These are phyloP conservation scores for Tromatobia lineatoria DNA, from an alignment of 2,888 invertebrate genomes.

Conservation along the genomic window DNA sequence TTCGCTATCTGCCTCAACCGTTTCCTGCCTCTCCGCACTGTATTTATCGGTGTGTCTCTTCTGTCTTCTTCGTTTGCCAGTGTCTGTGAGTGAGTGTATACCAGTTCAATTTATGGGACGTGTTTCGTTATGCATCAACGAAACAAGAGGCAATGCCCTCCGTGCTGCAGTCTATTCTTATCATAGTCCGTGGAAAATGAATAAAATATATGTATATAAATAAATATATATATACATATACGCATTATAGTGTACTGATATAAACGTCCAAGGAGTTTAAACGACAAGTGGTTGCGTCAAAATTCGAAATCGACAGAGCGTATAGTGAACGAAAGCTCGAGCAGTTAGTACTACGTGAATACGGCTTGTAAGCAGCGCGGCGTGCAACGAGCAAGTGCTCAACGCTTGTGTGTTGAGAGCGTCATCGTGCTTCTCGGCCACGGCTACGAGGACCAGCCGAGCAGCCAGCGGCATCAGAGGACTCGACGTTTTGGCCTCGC, in stretches of 20 bases:
- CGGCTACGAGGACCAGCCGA: conserved; percentile 39
- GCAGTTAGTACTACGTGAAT: conserved; percentile 16
- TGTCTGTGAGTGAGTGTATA: neutral
- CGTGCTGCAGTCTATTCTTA: neutral
- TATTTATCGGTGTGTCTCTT: conserved; percentile 33
- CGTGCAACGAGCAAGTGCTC: conserved; percentile 39
- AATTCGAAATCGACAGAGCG: neutral
- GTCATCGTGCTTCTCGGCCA: conserved; percentile 37
- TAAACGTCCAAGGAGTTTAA: neutral
- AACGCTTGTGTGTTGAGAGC: conserved; percentile 24
- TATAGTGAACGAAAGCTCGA: conserved; percentile 1
- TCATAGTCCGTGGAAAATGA: neutral
- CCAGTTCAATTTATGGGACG: neutral
- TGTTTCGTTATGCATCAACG: conserved; percentile 10
- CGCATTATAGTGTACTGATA: neutral
- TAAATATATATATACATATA: neutral
- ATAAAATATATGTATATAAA: no score
- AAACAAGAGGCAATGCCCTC: neutral
- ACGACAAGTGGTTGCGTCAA: neutral
- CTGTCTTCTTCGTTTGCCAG: neutral
- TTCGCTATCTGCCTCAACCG: conserved; percentile 21
- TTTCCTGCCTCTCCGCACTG: conserved; percentile 12
- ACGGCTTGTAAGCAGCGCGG: conserved; percentile 30
- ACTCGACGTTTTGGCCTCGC: conserved; percentile 57
- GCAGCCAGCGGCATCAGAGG: conserved; percentile 43